Percentiles rank a stretch among this genome's conserved stretches.
Conservation (phyloP, 2,797 vertebrate genomes). For the Poeciliopsis turneri region DNA sequence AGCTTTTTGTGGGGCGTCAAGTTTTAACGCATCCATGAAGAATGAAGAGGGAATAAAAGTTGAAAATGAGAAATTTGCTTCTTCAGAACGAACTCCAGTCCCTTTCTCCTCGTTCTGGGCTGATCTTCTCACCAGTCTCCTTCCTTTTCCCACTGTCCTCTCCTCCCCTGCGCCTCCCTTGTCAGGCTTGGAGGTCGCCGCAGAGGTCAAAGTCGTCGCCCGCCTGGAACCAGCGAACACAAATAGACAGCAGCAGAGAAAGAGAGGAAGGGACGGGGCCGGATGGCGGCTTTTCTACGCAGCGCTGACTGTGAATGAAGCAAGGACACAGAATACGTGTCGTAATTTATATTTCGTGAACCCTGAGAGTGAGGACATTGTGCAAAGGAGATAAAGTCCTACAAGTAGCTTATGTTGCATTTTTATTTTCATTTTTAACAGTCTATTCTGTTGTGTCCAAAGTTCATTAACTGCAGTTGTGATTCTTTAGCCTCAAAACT, state of each 20-base stretch:
- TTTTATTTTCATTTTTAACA: not conserved
- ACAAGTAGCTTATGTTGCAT: too few relatives aligned
- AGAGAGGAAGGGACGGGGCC: slow-evolving; percentile 57
- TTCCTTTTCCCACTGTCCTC: slow-evolving; percentile 63
- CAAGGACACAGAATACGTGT: not conserved
- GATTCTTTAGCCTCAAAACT: not conserved
- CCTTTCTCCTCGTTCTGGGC: not conserved
- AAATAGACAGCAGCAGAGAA: slow-evolving; percentile 63
- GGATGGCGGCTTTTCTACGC: slow-evolving; percentile 37
- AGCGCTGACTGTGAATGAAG: not conserved
- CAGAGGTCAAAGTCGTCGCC: slow-evolving; percentile 27
- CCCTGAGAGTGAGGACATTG: not conserved
- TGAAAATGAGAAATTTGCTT: slow-evolving; percentile 36
- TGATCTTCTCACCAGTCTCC: slow-evolving; percentile 28
- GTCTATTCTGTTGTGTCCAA: not conserved
- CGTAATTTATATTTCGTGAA: not conserved
- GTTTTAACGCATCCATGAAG: not conserved
- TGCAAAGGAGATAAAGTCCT: not conserved
- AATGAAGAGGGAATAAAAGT: slow-evolving; percentile 32
- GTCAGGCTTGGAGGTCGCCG: slow-evolving; percentile 34
- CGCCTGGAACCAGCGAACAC: slow-evolving; percentile 58
- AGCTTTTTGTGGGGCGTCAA: too few relatives aligned
- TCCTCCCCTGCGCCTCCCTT: slow-evolving; percentile 15
- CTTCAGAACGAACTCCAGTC: slow-evolving; percentile 16
- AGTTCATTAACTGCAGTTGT: not conserved